A percentile compares a stretch with the other conserved stretches of the same genome.
Conservation (phyloP, 2,113 vertebrate genomes). For the Alosa alosa region DNA sequence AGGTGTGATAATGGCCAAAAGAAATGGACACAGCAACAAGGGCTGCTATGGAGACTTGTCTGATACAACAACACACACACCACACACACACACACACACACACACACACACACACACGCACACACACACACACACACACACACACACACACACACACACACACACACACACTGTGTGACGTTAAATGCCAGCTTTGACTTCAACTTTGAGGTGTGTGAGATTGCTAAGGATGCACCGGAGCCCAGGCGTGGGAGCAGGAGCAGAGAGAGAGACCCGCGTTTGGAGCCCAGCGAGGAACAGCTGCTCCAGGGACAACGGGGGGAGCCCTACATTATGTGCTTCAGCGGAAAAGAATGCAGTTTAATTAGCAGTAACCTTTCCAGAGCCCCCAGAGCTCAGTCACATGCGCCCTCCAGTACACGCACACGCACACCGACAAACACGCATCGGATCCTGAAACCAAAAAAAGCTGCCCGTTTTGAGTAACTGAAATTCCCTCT, state of each 20-base stretch:
- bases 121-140: background rate
- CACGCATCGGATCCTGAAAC: background rate
- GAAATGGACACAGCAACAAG: background rate
- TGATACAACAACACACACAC: no score
- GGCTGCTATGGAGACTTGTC: background rate
- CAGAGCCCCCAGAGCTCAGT: constrained; percentile 30
- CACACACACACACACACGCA: background rate
- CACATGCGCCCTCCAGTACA: background rate
- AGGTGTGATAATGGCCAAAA: background rate
- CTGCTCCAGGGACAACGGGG: constrained; percentile 36
- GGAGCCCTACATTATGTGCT: constrained; percentile 41
- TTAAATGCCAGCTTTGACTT: background rate
- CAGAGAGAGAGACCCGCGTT: background rate
- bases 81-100: background rate
- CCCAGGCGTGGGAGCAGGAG: background rate
- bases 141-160: background rate
- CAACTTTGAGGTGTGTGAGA: background rate
- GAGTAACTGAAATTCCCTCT: background rate
- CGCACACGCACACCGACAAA: constrained; percentile 20
- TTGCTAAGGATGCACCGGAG: background rate
- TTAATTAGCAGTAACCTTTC: constrained; percentile 52
- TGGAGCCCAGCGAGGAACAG: constrained; percentile 37
- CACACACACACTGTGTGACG: background rate
- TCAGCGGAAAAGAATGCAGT: constrained; percentile 44
- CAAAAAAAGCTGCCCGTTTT: background rate